Evolutionary conservation across 2,888 invertebrate genomes (phyloP), one percentile per base, ranked within the genome.

Genomic region (Crioceris asparagi): DNA sequence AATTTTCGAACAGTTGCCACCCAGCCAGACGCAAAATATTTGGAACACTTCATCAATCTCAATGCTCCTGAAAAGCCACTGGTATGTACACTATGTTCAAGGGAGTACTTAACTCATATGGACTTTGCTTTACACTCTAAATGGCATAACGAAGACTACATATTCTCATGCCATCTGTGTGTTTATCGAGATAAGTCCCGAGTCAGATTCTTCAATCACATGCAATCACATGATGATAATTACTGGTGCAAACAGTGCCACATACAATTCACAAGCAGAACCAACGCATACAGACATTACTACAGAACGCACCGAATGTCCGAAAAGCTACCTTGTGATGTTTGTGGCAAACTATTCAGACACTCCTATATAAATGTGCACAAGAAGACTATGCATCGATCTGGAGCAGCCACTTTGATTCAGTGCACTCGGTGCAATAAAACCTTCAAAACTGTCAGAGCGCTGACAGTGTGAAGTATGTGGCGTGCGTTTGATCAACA

Each of bases 351-450:
- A n/a, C n/a, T n/a, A n/a, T n/a, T n/a, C n/a, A n/a, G n/a, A n/a
- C n/a, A n/a, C n/a, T n/a, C n/a, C n/a, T n/a, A n/a, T n/a, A n/a
- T n/a, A n/a, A n/a, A n/a, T n/a, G n/a, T n/a, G n/a, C n/a, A n/a
- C n/a, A n/a, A n/a, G n/a, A n/a, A n/a, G n/a, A n/a, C n/a, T n/a
- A n/a, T n/a, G n/a, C n/a, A n/a, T n/a, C n/a, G n/a, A n/a, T n/a
- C n/a, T n/a, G n/a, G n/a, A n/a, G n/a, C n/a, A n/a, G n/a, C n/a
- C n/a, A n/a, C n/a, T n/a, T n/a, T n/a, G n/a, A n/a, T n/a, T n/a
- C n/a, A n/a, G n/a, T 75, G 75, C 36, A 57, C 66, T 2, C 63
- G 67, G 7, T 74, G 74, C 45, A 61, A 61, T 0, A 59, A 66
- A 15, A 57, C 61, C 32, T 66, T 64, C 43, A 53, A 57, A 4